Evolutionary conservation across 2,797 vertebrate species (phyloP).

Genomic region (Caiman crocodilus): DNA sequence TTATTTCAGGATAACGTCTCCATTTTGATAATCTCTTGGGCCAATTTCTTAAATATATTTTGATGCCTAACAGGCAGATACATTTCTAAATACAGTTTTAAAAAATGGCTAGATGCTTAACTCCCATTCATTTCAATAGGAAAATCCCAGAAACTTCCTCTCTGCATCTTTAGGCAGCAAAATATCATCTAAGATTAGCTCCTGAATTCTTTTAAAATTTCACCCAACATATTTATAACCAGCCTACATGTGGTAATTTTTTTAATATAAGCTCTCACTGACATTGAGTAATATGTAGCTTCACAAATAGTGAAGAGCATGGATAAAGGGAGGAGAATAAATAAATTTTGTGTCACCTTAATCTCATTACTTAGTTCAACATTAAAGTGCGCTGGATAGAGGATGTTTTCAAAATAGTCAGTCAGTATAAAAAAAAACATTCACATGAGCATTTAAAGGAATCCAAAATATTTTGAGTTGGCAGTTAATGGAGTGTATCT

Average conservation of each 20-base stretch:
- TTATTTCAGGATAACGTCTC: rapidly evolving
- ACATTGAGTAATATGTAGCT: neutral
- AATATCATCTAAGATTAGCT: neutral
- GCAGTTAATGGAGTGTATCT: neutral
- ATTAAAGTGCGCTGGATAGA: neutral
- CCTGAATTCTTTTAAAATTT: slow-evolving; percentile 5
- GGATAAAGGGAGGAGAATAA: neutral
- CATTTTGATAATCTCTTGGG: neutral
- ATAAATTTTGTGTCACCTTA: neutral
- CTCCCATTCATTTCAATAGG: neutral
- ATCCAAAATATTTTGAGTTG: neutral
- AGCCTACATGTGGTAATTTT: neutral
- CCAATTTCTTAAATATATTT: neutral
- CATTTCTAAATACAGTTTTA: neutral
- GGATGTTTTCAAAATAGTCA: neutral
- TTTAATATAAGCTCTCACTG: neutral
- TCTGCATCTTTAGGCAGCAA: neutral
- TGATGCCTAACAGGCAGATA: rapidly evolving
- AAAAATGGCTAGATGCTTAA: neutral
- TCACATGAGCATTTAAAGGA: neutral
- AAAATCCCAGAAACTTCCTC: neutral
- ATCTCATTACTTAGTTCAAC: neutral
- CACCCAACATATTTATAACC: neutral
- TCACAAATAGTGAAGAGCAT: neutral
- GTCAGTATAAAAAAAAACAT: slow-evolving; percentile 1